Conservation (phyloP, 1,140 invertebrate species). For the Drosophila auraria region DNA sequence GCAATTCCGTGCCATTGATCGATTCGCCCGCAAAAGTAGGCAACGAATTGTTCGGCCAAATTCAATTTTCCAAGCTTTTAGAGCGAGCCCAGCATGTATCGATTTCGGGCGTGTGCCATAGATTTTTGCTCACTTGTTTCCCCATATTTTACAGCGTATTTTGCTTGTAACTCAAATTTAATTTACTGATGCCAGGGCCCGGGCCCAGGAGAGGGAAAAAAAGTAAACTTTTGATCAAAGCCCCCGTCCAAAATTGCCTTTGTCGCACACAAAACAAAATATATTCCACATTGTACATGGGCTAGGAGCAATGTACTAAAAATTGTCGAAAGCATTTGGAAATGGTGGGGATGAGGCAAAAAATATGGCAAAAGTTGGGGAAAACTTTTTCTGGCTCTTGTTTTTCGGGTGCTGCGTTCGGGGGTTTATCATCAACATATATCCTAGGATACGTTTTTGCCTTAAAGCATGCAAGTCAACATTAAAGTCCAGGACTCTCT, state of each 20-base stretch:
- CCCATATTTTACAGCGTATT: slow-evolving; percentile 21
- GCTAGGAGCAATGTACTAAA: slow-evolving; percentile 52
- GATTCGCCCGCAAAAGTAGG: slow-evolving; percentile 50
- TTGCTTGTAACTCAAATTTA: slow-evolving; percentile 69
- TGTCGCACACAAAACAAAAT: slow-evolving; percentile 48
- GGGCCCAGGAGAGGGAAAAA: neutral
- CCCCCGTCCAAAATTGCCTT: slow-evolving; percentile 66
- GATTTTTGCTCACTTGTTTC: slow-evolving; percentile 35
- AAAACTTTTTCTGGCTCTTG: slow-evolving; percentile 40
- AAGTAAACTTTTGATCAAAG: slow-evolving; percentile 73
- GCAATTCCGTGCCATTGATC: slow-evolving; percentile 39
- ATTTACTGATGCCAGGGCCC: slow-evolving; percentile 60
- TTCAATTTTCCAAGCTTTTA: slow-evolving; percentile 37
- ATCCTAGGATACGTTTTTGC: slow-evolving; percentile 11
- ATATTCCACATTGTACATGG: neutral
- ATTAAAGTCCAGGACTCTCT: slow-evolving; percentile 60
- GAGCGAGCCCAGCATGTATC: slow-evolving; percentile 3
- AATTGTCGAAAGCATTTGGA: slow-evolving; percentile 59
- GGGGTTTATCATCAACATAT: slow-evolving; percentile 28
- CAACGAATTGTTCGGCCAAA: slow-evolving; percentile 40
- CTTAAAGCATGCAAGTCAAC: slow-evolving; percentile 50
- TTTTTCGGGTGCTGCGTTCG: slow-evolving; percentile 21
- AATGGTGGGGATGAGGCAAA: slow-evolving; percentile 7
- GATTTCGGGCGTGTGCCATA: slow-evolving; percentile 8
- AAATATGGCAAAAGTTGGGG: slow-evolving; percentile 67